phyloP scores from a whole-genome alignment of 2,797 vertebrate genomes.

The Nothura maculosa region DNA sequence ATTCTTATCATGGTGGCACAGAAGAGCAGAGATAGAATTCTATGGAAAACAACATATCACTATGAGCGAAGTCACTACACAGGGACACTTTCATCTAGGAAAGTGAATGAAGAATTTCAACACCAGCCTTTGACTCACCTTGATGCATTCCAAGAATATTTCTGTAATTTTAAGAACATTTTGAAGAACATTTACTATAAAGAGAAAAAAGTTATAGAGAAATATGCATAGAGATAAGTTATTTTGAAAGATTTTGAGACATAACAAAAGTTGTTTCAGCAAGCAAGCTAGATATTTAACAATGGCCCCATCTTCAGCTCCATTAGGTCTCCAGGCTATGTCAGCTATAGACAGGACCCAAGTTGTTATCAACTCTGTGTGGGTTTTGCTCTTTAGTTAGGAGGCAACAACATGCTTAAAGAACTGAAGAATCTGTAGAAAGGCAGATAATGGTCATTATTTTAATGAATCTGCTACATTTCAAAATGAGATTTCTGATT shows the following conservation, averaged over 20 bases:
- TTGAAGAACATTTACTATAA: background rate
- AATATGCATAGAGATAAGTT: background rate
- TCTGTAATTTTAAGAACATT: background rate
- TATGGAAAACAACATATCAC: background rate
- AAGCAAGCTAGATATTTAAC: background rate
- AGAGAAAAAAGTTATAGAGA: background rate
- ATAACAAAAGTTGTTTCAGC: background rate
- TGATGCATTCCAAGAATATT: background rate
- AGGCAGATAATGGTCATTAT: conserved; percentile 29
- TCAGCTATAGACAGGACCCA: background rate
- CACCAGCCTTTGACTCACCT: background rate
- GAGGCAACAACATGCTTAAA: background rate
- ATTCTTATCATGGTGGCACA: background rate
- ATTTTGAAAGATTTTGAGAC: background rate
- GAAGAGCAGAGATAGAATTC: background rate
- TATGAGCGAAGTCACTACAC: background rate
- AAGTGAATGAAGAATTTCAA: background rate
- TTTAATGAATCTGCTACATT: conserved; percentile 62
- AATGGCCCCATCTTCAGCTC: background rate
- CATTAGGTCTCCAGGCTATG: background rate
- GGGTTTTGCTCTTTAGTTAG: background rate
- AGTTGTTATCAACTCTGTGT: background rate
- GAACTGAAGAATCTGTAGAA: background rate
- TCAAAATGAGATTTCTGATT: conserved; percentile 18
- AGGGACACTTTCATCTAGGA: background rate